Conservation (phyloP, 2,113 vertebrate genomes). For the Elaphurus davidianus region DNA sequence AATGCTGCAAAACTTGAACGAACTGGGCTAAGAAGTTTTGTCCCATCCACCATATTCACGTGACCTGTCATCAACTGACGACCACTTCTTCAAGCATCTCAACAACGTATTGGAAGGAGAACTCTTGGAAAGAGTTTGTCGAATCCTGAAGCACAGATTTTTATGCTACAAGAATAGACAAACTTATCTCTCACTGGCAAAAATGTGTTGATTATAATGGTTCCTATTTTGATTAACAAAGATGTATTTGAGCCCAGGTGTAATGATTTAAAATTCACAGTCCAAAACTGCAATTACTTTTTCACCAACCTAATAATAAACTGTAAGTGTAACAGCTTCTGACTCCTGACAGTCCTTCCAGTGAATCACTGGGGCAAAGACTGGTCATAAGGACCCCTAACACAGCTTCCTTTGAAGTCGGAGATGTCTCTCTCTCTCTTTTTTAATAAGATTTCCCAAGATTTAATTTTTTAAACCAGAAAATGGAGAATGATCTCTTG, state of each 20-base stretch:
- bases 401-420: background rate
- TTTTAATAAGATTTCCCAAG: background rate
- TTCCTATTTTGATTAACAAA: background rate
- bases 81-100: background rate
- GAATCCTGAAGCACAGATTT: background rate
- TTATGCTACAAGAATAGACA: background rate
- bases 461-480: slow-evolving; percentile 12
- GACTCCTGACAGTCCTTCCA: background rate
- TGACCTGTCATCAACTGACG: background rate
- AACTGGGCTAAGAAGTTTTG: background rate
- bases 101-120: background rate
- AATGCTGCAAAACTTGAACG: background rate
- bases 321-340: background rate
- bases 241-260: background rate
- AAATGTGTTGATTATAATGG: background rate
- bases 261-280: background rate
- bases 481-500: background rate
- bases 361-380: background rate
- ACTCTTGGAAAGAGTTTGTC: background rate
- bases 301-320: background rate
- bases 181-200: background rate
- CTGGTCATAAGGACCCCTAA: background rate
- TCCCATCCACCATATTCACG: background rate
- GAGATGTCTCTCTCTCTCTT: background rate
- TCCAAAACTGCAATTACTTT: background rate